Conservation (phyloP, 2,888 invertebrate species). For the Ernsta delagoae region DNA sequence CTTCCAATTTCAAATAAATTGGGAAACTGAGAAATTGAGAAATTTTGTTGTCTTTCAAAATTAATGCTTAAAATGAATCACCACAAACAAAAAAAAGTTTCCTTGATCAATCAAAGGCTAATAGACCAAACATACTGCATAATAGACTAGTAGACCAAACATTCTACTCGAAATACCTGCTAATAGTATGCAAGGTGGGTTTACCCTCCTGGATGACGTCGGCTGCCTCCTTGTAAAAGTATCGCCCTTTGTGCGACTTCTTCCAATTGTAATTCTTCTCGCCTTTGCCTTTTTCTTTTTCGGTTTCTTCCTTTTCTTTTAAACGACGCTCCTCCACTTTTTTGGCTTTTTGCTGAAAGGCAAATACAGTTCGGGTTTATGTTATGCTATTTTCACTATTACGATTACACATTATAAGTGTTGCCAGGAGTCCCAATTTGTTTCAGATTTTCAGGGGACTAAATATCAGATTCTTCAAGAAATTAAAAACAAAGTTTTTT, state of each 20-base stretch:
- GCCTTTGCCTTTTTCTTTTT: conserved; percentile 63
- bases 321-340: conserved; percentile 74
- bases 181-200: conserved; percentile 79
- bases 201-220: conserved; percentile 96
- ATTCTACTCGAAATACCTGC: conserved; percentile 58
- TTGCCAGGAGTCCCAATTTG: not conserved
- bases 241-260: conserved; percentile 89
- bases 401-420: not conserved
- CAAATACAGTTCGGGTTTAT: not conserved
- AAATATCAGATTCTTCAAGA: no score
- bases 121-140: no score
- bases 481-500: no score
- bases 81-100: no score
- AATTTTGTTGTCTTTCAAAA: no score
- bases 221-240: conserved; percentile 93
- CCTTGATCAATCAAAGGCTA: no score
- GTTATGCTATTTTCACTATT: not conserved
- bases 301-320: conserved; percentile 84
- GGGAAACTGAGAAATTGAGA: no score
- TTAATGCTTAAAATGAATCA: no score
- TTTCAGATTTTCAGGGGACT: no score
- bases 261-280: conserved; percentile 90
- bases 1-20: no score
- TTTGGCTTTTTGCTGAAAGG: conserved; percentile 71
- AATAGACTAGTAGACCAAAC: no score